Evolutionary conservation across 2,888 invertebrate genomes (phyloP), one percentile per base, ranked within the genome.

Genomic region (Archips xylosteana): DNA sequence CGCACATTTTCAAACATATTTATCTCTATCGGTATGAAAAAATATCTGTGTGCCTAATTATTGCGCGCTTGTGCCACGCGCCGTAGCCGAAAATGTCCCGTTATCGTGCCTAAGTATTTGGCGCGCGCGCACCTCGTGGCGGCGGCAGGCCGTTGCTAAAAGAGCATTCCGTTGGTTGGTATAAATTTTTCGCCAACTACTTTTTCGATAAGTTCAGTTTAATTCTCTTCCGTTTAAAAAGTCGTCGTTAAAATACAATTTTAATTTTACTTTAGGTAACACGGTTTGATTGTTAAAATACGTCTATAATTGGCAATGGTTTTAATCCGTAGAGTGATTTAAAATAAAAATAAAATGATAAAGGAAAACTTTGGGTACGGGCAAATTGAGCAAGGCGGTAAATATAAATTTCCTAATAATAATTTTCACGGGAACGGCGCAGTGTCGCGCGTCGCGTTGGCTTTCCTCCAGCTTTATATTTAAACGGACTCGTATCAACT

Each of bases 381-480:
- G 47, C 62, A 72, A 64, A 64, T 73, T 69, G 69, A 71, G 66
- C 59, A 74, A 64, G 65, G 57, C 75, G 78, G 85, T 84, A 86
- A 85, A 90, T 88, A 87, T 90, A 90, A 85, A 87, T 89, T 88
- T 87, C 88, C 90, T 92, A 92, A 92, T 92, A 90, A 90, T 92
- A 91, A 90, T 91, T 88, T 92, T 89, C 87, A 89, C 87, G 89
- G 87, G 89, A 91, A 89, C 87, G 63, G 78, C 82, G 82, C 85
- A 85, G 83, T 89, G 89, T 84, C 87, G 83, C 84, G 84, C 81
- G 71, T 15, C 80, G 81, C 78, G 76, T 87, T 92, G 91, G 91
- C 91, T 79, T 75, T 78, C 76, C 83, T 90, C 91, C 91, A 92
- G 85, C 49, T 73, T 73, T 73, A 64, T 72, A 75, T 75, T 75